These are phyloP conservation scores for Cercocebus atys DNA, from an alignment of 2,113 vertebrate genomes.

Conservation along the genomic window DNA sequence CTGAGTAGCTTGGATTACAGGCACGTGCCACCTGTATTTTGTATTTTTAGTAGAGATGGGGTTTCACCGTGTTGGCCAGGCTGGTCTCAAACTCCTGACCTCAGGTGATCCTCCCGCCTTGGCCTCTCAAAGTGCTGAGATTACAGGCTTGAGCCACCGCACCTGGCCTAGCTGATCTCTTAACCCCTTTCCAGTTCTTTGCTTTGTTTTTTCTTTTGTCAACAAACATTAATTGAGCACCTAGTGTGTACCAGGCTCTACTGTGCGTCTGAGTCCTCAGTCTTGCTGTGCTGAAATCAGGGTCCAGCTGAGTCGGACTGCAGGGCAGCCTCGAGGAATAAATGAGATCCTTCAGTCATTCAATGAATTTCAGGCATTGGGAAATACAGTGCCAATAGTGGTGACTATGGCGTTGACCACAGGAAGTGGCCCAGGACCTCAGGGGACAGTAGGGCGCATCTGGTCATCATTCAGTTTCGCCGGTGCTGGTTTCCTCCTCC, in stretches of 20 bases:
- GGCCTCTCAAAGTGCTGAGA: no score
- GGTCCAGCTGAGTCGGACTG: background rate
- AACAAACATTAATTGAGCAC: background rate
- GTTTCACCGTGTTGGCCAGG: no score
- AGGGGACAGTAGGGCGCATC: no score
- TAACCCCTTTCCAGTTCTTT: background rate
- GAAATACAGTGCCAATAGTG: background rate
- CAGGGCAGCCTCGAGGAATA: background rate
- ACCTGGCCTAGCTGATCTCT: background rate
- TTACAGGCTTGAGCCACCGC: no score
- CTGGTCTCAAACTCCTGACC: no score
- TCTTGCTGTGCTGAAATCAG: background rate
- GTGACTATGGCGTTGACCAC: background rate
- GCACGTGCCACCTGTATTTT: no score
- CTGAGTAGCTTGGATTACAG: no score
- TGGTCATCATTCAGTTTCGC: background rate
- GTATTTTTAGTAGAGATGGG: no score
- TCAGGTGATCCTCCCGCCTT: no score
- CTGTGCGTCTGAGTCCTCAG: background rate
- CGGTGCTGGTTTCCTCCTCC: background rate
- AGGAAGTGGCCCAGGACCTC: background rate
- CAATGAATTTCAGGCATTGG: background rate
- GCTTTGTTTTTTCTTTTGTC: background rate
- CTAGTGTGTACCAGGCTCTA: background rate
- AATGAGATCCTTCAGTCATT: background rate